Evolutionary conservation across 2,797 vertebrate genomes (phyloP).

Genomic region (Lophotriccus pileatus): DNA sequence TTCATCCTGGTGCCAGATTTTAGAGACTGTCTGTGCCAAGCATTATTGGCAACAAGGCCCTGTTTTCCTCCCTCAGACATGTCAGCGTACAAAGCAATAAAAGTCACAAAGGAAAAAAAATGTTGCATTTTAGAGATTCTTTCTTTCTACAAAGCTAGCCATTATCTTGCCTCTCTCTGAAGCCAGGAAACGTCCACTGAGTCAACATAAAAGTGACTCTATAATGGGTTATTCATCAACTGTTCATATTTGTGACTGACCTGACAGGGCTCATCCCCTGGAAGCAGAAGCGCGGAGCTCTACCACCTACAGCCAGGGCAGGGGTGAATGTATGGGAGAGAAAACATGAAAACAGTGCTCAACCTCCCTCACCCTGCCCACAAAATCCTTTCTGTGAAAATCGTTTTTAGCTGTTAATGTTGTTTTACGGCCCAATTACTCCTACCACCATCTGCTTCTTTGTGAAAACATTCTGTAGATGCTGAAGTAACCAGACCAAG

Average conservation of each 20-base stretch:
- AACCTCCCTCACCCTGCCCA: neutral
- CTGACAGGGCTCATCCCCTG: conserved; percentile 56
- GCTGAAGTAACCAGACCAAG: conserved; percentile 60
- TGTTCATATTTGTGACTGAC: conserved; percentile 68
- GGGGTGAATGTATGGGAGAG: conserved; percentile 20
- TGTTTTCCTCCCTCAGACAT: conserved; percentile 70
- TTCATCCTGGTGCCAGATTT: conserved; percentile 53
- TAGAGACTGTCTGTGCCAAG: conserved; percentile 62
- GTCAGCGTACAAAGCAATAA: conserved; percentile 65
- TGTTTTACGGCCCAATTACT: conserved; percentile 64
- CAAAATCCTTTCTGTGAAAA: conserved; percentile 50
- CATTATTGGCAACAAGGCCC: conserved; percentile 62
- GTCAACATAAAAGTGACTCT: conserved; percentile 66
- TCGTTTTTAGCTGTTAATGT: conserved; percentile 36
- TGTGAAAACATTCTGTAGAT: conserved; percentile 70
- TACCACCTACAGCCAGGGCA: conserved; percentile 56
- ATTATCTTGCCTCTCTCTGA: conserved; percentile 66
- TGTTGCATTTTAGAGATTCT: conserved; percentile 73
- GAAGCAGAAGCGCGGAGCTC: neutral
- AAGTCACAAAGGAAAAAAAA: conserved; percentile 65
- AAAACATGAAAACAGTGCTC: conserved; percentile 30
- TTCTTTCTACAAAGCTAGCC: conserved; percentile 67
- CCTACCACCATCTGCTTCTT: conserved; percentile 71
- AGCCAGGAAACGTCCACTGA: conserved; percentile 71
- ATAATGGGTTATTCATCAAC: conserved; percentile 73